phyloP scores from a whole-genome alignment of 1,140 invertebrate species.

The Philaenus spumarius region DNA sequence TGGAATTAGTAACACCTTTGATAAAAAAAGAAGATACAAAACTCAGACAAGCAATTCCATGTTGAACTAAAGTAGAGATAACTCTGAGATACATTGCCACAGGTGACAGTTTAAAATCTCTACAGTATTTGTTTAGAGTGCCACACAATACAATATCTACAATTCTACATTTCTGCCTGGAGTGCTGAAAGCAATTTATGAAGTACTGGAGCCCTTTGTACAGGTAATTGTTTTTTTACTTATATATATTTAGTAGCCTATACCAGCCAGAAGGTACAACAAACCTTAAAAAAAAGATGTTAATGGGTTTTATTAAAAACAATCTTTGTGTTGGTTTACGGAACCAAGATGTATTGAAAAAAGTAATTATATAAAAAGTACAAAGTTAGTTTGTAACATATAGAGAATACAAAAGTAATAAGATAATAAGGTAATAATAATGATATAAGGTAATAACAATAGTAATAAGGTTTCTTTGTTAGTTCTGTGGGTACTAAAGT shows the following conservation, averaged over 20 bases:
- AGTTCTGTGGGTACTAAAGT: not conserved
- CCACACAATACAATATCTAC: too few relatives aligned
- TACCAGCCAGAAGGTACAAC: too few relatives aligned
- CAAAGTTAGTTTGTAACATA: not conserved
- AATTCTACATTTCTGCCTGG: conserved; percentile 7
- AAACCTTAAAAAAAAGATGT: not conserved
- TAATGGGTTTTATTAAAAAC: not conserved
- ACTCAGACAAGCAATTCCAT: not conserved
- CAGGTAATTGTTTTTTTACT: not conserved
- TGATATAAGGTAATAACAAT: not conserved
- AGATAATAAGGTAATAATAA: not conserved
- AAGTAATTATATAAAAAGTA: not conserved
- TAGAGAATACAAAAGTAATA: not conserved
- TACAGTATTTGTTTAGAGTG: conserved; percentile 8
- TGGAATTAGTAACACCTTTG: too few relatives aligned
- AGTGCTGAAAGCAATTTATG: conserved; percentile 6
- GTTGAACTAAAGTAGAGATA: conserved; percentile 5
- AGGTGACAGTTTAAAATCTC: conserved; percentile 7
- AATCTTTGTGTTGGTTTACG: not conserved
- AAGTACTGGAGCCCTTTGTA: not conserved
- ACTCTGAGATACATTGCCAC: conserved; percentile 5
- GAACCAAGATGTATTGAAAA: not conserved
- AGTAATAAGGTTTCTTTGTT: not conserved
- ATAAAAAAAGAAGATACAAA: conserved; percentile 5
- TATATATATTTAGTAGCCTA: too few relatives aligned